phyloP scores from a whole-genome alignment of 1,140 invertebrate genomes.

The Chionoecetes opilio region DNA sequence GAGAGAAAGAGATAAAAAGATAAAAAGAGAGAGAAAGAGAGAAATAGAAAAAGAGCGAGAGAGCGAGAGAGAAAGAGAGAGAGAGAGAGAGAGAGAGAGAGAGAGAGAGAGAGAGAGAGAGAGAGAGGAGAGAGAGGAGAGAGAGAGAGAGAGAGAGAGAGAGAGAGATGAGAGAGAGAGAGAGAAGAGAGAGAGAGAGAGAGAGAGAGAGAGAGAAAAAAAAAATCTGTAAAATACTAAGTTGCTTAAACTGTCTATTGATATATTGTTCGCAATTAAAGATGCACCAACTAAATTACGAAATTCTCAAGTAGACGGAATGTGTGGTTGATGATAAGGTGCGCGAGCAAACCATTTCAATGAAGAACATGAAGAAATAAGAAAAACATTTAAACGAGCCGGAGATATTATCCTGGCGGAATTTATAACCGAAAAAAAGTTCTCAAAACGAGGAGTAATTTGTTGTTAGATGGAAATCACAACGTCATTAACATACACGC shows the following conservation, averaged over 20 bases:
- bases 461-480: background rate
- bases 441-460: constrained; percentile 20
- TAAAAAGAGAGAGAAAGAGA: background rate
- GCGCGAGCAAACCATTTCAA: background rate
- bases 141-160: background rate
- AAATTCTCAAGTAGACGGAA: constrained; percentile 9
- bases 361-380: constrained; percentile 31
- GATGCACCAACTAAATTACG: background rate
- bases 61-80: background rate
- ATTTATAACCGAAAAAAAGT: background rate
- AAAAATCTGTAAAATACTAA: background rate
- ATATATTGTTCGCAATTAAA: background rate
- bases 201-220: background rate
- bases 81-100: too few species aligned
- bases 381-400: background rate
- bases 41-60: background rate
- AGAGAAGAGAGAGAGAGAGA: background rate
- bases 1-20: background rate
- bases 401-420: too few species aligned
- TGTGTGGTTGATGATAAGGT: constrained; percentile 5
- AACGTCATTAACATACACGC: background rate
- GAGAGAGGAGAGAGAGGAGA: background rate
- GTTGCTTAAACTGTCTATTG: background rate
- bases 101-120: background rate
- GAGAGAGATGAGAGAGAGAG: background rate